Conservation (phyloP, 2,113 vertebrate genomes). For the Erpornis zantholeuca region DNA sequence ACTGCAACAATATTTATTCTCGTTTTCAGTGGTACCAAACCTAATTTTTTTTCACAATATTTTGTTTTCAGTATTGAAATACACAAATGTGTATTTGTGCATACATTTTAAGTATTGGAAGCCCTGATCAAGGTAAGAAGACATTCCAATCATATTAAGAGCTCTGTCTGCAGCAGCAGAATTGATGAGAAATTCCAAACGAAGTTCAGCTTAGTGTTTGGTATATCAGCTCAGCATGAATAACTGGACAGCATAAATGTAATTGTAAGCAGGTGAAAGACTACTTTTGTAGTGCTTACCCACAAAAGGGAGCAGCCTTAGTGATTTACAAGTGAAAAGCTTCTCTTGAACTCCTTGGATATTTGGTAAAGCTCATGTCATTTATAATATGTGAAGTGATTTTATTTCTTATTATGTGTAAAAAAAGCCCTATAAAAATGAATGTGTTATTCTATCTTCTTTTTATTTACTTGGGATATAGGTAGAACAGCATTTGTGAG, state of each 20-base stretch:
- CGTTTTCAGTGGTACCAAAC: neutral
- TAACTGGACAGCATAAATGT: neutral
- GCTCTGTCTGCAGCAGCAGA: neutral
- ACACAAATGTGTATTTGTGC: neutral
- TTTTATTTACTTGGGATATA: neutral
- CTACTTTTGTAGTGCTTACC: neutral
- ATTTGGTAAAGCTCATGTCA: neutral
- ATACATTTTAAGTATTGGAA: neutral
- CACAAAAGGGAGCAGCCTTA: neutral
- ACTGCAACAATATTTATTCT: neutral
- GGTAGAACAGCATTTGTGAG: neutral
- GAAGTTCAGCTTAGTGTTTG: neutral
- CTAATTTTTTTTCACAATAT: neutral
- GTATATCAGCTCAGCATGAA: neutral
- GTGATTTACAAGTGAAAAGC: neutral
- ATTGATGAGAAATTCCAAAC: neutral
- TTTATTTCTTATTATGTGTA: neutral
- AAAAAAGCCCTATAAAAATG: neutral
- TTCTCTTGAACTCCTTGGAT: neutral
- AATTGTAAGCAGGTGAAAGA: neutral
- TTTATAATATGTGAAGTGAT: neutral
- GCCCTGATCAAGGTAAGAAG: neutral
- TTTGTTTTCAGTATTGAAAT: neutral
- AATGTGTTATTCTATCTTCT: neutral
- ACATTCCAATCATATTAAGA: neutral